Evolutionary conservation across 2,113 vertebrate genomes (phyloP).

Genomic region (Hippocampus comes): DNA sequence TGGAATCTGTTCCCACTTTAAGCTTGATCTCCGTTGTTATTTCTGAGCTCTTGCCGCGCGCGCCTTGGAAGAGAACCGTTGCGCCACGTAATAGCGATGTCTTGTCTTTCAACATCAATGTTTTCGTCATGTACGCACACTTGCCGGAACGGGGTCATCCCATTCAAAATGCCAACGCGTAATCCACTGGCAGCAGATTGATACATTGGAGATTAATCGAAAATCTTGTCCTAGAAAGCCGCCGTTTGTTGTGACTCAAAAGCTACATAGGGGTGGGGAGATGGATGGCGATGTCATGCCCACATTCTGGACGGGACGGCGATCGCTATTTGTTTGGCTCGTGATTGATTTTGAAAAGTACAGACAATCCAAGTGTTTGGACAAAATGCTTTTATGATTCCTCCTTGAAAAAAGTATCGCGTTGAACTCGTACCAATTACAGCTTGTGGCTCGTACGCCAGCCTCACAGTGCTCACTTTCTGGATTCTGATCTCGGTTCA

Average conservation of each 20-base stretch:
- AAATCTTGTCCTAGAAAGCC: conserved; percentile 23
- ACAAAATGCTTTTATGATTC: neutral
- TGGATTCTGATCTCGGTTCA: no score
- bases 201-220: conserved; percentile 22
- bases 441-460: no score
- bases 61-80: neutral
- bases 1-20: neutral
- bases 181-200: conserved; percentile 43
- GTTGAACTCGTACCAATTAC: no score
- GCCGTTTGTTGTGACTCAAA: conserved; percentile 24
- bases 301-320: neutral
- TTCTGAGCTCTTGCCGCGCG: neutral
- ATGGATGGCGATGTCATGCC: neutral
- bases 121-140: conserved; percentile 1
- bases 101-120: conserved; percentile 10
- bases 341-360: no score
- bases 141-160: conserved; percentile 12
- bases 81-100: conserved; percentile 16
- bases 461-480: no score
- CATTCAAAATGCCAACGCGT: conserved; percentile 20
- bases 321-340: neutral
- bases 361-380: neutral
- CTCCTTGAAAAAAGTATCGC: no score
- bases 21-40: neutral
- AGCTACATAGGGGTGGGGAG: neutral